Conservation (phyloP, 2,797 vertebrate species). For the Australoheros facetus region DNA sequence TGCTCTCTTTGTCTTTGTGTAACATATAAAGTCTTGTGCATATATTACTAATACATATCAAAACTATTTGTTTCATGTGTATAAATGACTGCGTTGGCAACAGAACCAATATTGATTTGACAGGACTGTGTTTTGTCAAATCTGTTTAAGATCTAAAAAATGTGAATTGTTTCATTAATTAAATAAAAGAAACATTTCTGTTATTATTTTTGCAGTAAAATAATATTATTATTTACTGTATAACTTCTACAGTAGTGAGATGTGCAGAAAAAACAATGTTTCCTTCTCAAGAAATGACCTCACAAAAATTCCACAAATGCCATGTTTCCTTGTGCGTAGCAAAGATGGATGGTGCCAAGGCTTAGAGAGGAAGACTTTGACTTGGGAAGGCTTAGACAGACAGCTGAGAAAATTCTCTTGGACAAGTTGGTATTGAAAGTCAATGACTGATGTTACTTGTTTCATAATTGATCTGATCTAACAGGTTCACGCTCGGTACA, state of each 20-base stretch:
- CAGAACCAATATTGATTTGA: not conserved
- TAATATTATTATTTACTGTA: not conserved
- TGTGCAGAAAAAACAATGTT: not conserved
- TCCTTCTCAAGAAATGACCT: not conserved
- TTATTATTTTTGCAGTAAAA: not conserved
- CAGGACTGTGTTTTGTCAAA: not conserved
- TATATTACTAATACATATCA: not conserved
- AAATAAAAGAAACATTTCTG: not conserved
- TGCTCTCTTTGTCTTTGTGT: not conserved
- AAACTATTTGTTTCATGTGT: not conserved
- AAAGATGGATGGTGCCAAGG: constrained; percentile 33
- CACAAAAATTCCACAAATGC: constrained; percentile 8
- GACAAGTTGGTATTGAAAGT: constrained; percentile 64
- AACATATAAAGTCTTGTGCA: not conserved
- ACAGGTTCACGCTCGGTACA: constrained; percentile 52
- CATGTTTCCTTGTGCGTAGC: not conserved
- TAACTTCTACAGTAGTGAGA: not conserved
- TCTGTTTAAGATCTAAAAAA: not conserved
- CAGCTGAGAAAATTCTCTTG: constrained; percentile 58
- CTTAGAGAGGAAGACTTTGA: constrained; percentile 44
- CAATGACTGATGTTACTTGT: constrained; percentile 52
- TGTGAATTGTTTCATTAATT: not conserved
- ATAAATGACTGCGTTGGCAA: not conserved
- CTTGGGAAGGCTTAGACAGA: constrained; percentile 49
- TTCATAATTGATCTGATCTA: constrained; percentile 62